Conservation (phyloP, 35 echinoderm and acorn worm genomes). For the Holothuria glaberrima region DNA sequence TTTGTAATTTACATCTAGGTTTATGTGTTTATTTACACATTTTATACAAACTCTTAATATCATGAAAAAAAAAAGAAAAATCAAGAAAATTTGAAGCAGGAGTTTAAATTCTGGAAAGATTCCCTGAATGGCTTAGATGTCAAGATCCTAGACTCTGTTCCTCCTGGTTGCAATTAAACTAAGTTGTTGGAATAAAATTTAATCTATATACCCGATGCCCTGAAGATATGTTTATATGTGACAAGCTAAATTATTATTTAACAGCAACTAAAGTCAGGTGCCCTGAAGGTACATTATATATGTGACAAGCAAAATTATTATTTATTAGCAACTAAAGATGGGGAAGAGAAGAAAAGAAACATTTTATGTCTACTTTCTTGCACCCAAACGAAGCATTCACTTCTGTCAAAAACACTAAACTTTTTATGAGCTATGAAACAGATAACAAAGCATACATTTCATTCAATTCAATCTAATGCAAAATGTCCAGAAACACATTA, state of each 20-base stretch:
- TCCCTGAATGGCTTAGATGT: slow-evolving; percentile 31
- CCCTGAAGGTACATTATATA: not conserved
- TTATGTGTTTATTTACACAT: slow-evolving; percentile 38
- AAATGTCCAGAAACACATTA: too few relatives aligned
- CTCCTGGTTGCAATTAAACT: slow-evolving; percentile 17
- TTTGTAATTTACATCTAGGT: slow-evolving; percentile 27
- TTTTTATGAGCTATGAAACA: too few relatives aligned
- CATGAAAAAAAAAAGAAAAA: not conserved
- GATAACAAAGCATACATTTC: too few relatives aligned
- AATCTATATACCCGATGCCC: slow-evolving; percentile 14
- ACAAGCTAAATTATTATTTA: too few relatives aligned
- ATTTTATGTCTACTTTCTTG: too few relatives aligned
- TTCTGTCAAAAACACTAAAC: too few relatives aligned
- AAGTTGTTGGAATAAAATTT: slow-evolving; percentile 32
- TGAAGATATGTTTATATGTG: not conserved
- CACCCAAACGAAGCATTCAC: too few relatives aligned
- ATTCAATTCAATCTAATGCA: too few relatives aligned
- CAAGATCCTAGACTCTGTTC: slow-evolving; percentile 12
- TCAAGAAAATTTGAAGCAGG: slow-evolving; percentile 1
- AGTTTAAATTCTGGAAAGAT: slow-evolving; percentile 23
- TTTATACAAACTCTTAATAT: slow-evolving; percentile 21
- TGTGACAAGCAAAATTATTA: too few relatives aligned
- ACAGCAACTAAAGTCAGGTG: too few relatives aligned
- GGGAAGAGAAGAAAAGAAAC: too few relatives aligned
- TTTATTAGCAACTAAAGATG: too few relatives aligned